Percentiles rank a stretch among this genome's conserved stretches.
Evolutionary conservation across 2,113 vertebrate species (phyloP).

Genomic region (Reinhardtius hippoglossoides): DNA sequence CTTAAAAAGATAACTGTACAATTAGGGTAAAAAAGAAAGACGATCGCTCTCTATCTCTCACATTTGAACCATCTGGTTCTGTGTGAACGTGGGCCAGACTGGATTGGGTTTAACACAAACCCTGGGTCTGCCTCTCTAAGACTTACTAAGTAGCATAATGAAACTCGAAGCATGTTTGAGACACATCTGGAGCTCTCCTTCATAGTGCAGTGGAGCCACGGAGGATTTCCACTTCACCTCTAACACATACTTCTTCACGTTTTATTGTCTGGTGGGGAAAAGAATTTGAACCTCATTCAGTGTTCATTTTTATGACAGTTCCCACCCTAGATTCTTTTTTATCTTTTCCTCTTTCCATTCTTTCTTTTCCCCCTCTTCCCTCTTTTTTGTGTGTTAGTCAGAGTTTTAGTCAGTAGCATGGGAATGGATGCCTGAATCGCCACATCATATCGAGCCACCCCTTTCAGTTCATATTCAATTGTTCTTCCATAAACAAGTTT

Average conservation of each 20-base stretch:
- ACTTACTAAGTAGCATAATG: constrained; percentile 64
- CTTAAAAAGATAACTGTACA: constrained; percentile 32
- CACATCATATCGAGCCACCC: not conserved
- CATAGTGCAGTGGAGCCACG: constrained; percentile 45
- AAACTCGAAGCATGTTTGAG: constrained; percentile 72
- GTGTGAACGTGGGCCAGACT: constrained; percentile 38
- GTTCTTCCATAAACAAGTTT: constrained; percentile 26
- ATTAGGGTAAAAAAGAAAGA: constrained; percentile 25
- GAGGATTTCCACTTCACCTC: constrained; percentile 59
- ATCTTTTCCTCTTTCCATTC: constrained; percentile 31
- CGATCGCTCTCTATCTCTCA: constrained; percentile 28
- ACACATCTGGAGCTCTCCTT: constrained; percentile 71
- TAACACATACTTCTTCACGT: constrained; percentile 68
- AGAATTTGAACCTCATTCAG: constrained; percentile 61
- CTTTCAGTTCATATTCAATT: constrained; percentile 2
- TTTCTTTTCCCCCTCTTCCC: constrained; percentile 2
- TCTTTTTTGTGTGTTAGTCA: constrained; percentile 6
- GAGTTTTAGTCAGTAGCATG: constrained; percentile 13
- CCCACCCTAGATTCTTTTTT: constrained; percentile 51
- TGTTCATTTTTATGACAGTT: constrained; percentile 64
- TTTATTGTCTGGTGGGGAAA: constrained; percentile 70
- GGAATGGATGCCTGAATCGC: constrained; percentile 18
- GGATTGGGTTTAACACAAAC: constrained; percentile 56
- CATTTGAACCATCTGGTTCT: constrained; percentile 55
- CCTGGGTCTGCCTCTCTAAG: constrained; percentile 45